Evolutionary conservation across 2,797 vertebrate genomes (phyloP), one percentile per base, ranked within the genome.

Genomic region (Hemitrygon akajei): DNA sequence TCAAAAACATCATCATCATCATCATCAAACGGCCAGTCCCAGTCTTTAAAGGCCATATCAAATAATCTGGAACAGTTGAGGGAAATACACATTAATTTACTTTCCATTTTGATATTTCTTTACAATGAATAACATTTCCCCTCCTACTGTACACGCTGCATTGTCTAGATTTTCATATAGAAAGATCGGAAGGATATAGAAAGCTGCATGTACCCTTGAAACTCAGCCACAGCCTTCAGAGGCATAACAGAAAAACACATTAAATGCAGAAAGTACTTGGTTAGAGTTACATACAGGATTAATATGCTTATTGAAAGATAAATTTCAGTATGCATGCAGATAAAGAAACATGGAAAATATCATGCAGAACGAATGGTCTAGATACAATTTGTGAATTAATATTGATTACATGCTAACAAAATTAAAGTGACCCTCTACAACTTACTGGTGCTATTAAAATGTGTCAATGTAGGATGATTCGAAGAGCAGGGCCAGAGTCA

Each of bases 21-120:
- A 97, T 99, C 98, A 98, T 99, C 98, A 97, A 99, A 96, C 63
- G 98, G 97, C 98, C 98, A 99, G 97, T 98, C 97, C 98, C 98
- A 99, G 97, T 99, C 98, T 96, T 98, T 98, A 96, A 98, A 97
- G 96, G 98, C 97, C 95, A 97, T 96, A 97, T 98, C 98, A 96
- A 98, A 97, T 96, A 97, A 96, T 98, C 99, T 99, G 98, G 95
- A 98, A 98, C 94, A 96, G 97, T 93, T 93, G 71, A 93, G 91
- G 69, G 91, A 93, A 81, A 93, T 58, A 37, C 14, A 47, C 91
- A 93, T 93, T 25, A 56, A 75, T 56, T 58, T 37, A 58, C 22
- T 30, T 6, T 56, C 37, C 86, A 69, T 37, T 18, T 89, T 89
- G n/a, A 89, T 60, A 89, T 37, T 66, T 89, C 86, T 89, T 89